Percentiles rank a stretch among this genome's conserved stretches.
These are phyloP conservation scores for Sylvia borin DNA, from an alignment of 2,797 vertebrate species.

Conservation along the genomic window DNA sequence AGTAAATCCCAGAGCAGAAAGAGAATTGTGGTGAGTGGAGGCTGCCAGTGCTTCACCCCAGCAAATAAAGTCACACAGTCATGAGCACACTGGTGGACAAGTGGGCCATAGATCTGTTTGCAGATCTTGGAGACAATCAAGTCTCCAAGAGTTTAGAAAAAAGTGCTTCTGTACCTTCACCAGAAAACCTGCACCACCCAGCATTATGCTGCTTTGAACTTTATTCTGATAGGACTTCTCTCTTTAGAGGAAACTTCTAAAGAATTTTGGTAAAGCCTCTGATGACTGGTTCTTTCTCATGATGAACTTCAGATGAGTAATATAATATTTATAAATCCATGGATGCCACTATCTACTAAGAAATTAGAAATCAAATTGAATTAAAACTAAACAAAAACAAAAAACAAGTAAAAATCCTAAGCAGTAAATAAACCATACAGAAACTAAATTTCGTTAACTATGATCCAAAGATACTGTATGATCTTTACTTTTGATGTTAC, in stretches of 20 bases:
- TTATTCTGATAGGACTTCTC: background rate
- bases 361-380: background rate
- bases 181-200: background rate
- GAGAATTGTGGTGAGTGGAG: background rate
- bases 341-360: background rate
- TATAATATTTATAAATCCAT: background rate
- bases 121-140: background rate
- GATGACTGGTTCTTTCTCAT: background rate
- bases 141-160: background rate
- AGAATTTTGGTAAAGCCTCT: background rate
- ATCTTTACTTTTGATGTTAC: background rate
- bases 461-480: background rate
- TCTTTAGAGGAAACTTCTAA: background rate
- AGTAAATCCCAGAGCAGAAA: background rate
- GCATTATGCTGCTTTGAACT: background rate
- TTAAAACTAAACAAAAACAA: background rate
- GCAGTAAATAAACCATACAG: background rate
- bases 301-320: background rate
- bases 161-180: background rate
- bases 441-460: background rate
- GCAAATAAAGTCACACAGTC: background rate
- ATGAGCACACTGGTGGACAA: background rate
- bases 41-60: background rate
- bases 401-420: background rate
- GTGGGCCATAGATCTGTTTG: background rate